Evolutionary conservation across 2,888 invertebrate genomes (phyloP).

Genomic region (Flexamia atlantica): DNA sequence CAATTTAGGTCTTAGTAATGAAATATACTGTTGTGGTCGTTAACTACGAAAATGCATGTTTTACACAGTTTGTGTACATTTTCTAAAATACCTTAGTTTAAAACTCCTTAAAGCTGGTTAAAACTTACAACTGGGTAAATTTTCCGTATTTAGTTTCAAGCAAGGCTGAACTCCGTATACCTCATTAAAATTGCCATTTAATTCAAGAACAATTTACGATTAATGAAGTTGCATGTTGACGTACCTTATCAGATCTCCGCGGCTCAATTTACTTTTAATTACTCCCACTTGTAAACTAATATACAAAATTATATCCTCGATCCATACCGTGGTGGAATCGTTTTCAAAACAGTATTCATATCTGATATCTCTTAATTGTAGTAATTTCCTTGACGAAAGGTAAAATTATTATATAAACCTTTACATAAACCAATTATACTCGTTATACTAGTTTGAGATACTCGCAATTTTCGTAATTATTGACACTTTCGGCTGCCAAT

Average conservation of each 20-base stretch:
- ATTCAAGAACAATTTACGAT: conserved; percentile 4
- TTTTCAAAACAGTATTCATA: not conserved
- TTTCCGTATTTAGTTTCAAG: too few relatives aligned
- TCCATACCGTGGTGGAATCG: not conserved
- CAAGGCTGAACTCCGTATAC: too few relatives aligned
- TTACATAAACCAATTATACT: conserved; percentile 24
- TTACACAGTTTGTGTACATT: too few relatives aligned
- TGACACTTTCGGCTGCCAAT: conserved; percentile 20
- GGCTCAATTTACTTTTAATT: conserved; percentile 32
- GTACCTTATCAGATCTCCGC: not conserved
- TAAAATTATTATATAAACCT: conserved; percentile 33
- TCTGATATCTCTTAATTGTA: conserved; percentile 6
- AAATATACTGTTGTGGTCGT: too few relatives aligned
- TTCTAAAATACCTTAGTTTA: too few relatives aligned
- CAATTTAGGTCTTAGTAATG: too few relatives aligned
- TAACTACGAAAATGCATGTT: too few relatives aligned
- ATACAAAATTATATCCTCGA: not conserved
- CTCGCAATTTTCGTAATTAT: conserved; percentile 42
- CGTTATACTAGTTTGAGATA: conserved; percentile 25
- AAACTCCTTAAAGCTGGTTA: too few relatives aligned
- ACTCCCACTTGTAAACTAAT: conserved; percentile 14
- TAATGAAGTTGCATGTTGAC: conserved; percentile 28
- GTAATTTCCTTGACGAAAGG: conserved; percentile 38
- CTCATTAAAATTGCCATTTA: conserved; percentile 4
- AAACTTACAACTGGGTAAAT: too few relatives aligned